Evolutionary conservation across 2,797 vertebrate genomes (phyloP).

Genomic region (Pseudocheirus occidentalis): DNA sequence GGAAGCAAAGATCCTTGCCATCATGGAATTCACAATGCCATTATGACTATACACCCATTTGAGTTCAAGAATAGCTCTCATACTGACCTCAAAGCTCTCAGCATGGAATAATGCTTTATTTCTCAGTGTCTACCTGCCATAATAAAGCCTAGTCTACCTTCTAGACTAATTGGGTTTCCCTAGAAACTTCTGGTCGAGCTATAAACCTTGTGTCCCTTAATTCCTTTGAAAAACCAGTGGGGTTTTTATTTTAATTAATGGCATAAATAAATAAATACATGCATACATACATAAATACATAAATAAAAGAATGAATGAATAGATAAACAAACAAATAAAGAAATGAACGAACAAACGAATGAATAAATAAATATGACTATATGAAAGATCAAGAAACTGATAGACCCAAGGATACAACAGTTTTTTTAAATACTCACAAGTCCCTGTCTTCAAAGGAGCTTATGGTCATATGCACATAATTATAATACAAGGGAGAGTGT

Average conservation of each 20-base stretch:
- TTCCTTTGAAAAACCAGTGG: background rate
- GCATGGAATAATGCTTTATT: background rate
- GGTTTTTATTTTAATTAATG: background rate
- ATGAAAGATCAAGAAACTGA: background rate
- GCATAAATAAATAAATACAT: background rate
- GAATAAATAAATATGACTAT: background rate
- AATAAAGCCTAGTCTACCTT: background rate
- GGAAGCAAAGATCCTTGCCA: background rate
- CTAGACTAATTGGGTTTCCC: background rate
- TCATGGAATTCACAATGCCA: background rate
- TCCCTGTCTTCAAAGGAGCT: background rate
- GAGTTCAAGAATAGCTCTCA: background rate
- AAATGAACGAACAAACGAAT: too few relatives aligned
- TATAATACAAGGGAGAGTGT: background rate
- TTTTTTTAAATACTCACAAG: background rate
- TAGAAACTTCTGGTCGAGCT: background rate
- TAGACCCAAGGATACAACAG: background rate
- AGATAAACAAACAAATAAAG: too few relatives aligned
- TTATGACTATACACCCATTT: background rate
- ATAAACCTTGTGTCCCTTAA: background rate
- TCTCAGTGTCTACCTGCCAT: background rate
- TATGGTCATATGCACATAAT: background rate
- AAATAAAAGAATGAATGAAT: too few relatives aligned
- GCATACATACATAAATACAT: too few relatives aligned
- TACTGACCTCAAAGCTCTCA: background rate